Conservation (phyloP, 35 echinoderm and acorn worm genomes). For the Diadema setosum region DNA sequence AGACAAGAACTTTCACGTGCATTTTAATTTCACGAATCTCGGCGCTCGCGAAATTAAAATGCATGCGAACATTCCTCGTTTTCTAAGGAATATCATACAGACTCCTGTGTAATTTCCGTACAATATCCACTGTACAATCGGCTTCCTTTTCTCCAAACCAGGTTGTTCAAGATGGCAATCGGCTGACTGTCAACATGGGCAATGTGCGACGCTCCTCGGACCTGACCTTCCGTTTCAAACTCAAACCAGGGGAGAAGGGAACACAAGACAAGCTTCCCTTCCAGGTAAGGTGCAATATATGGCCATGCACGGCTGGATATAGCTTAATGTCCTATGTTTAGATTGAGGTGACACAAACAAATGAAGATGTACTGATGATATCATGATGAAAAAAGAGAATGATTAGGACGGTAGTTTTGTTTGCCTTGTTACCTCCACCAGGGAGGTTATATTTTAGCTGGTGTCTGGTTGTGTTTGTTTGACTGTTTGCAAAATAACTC, state of each 20-base stretch:
- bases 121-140: no score
- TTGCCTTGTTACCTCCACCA: not conserved
- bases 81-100: no score
- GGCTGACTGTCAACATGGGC: conserved; percentile 38
- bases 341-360: not conserved
- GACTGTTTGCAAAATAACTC: not conserved
- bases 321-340: not conserved
- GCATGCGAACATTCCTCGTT: no score
- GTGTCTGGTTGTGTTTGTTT: not conserved
- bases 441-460: no score
- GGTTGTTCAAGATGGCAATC: conserved; percentile 38
- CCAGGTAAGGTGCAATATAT: not conserved
- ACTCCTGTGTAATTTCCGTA: no score
- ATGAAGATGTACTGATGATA: not conserved
- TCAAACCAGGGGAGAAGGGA: conserved; percentile 17
- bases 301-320: not conserved
- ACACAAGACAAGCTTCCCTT: conserved; percentile 48
- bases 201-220: conserved; percentile 65
- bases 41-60: no score
- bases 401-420: no score
- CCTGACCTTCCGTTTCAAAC: conserved; percentile 69
- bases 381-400: not conserved
- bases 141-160: no score
- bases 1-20: no score
- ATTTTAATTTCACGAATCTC: no score